Conservation (phyloP, 2,888 invertebrate genomes). For the Dendrolimus houi region DNA sequence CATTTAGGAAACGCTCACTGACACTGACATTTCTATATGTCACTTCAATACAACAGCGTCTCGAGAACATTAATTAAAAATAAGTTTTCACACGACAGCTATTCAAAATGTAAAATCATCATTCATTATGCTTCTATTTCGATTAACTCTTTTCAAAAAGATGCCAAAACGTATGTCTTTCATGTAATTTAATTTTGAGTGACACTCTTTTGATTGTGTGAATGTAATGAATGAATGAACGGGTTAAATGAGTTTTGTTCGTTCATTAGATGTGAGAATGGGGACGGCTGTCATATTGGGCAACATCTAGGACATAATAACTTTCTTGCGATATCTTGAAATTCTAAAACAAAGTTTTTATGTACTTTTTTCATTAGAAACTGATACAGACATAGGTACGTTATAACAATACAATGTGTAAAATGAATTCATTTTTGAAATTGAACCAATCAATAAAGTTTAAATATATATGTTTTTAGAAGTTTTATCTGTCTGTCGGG, state of each 20-base stretch:
- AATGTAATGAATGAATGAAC: neutral
- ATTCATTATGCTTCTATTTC: slow-evolving; percentile 34
- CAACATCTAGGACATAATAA: no score
- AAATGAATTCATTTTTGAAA: no score
- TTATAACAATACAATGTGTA: no score
- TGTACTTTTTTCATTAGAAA: no score
- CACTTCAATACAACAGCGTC: neutral
- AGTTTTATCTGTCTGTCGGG: no score
- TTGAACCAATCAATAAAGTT: no score
- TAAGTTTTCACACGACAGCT: slow-evolving; percentile 54
- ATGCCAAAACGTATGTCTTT: slow-evolving; percentile 57
- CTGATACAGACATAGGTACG: no score
- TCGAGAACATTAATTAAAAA: slow-evolving; percentile 52
- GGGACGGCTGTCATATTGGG: neutral
- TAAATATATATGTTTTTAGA: no score
- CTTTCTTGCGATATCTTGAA: no score
- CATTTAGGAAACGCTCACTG: neutral
- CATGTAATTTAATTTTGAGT: slow-evolving; percentile 62
- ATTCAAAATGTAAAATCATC: slow-evolving; percentile 54
- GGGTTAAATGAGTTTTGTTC: neutral
- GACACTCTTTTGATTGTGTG: slow-evolving; percentile 22
- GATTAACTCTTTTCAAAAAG: slow-evolving; percentile 47
- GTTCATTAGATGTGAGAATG: neutral
- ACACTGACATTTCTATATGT: neutral
- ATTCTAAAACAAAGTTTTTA: no score